Evolutionary conservation across 2,113 vertebrate genomes (phyloP), one percentile per base, ranked within the genome.

Genomic region (Onychostruthus taczanowskii): DNA sequence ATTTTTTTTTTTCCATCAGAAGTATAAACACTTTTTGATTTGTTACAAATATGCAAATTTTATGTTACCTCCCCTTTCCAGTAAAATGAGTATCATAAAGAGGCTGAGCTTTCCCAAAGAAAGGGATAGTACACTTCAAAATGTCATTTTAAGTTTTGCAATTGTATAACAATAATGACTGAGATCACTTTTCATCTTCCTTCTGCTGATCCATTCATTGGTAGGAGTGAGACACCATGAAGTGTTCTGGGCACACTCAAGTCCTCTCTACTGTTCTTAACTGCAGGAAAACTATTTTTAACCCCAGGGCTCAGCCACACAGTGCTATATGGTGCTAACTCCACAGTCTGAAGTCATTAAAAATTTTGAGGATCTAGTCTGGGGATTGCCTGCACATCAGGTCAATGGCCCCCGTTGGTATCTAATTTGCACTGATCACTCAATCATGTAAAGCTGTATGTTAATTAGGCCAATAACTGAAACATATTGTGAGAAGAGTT

Each of bases 401-500:
- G 68, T 35, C 75, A 83, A 33, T 53, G 70, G 24, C 33, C 63
- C 28, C 66, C 62, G 49, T 44, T 47, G 70, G 18, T 24, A 63
- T 37, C 72, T 83, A 90, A 91, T 73, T 95, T 81, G 63, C 59
- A 46, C 76, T 63, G 58, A 85, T 88, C 79, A 69, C 69, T 76
- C 78, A 88, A 8, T 95, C 93, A 90, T 44, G 43, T 83, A 79
- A 87, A 93, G 67, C 59, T 91, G 5, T 74, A 59, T 39, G 53
- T 73, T 91, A 95, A 95, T 90, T 77, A 93, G 55, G 43, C 49
- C 39, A 94, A 68, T 75, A 82, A 90, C 30, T 12, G 58, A 79
- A 89, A 85, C 75, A 59, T 46, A 85, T 16, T 75, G 41, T 63
- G 86, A 18, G 15, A 35, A 77, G 70, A 94, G n/a, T 91, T 82